A percentile compares a stretch with the other conserved stretches of the same genome.
Evolutionary conservation across 2,113 vertebrate species (phyloP).

Genomic region (Bubo bubo): DNA sequence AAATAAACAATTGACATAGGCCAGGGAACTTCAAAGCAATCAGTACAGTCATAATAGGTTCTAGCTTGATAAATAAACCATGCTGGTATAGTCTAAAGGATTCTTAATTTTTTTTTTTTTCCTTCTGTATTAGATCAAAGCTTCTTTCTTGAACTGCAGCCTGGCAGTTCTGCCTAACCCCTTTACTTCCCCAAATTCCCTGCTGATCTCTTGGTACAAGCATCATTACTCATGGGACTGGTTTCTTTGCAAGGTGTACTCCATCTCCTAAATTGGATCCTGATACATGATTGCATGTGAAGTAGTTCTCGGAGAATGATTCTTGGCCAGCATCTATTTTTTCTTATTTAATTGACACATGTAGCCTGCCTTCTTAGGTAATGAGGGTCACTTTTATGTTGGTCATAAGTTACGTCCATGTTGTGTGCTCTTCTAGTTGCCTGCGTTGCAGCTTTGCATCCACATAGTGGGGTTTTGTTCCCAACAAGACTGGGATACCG

Average conservation of each 20-base stretch:
- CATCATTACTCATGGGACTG: neutral
- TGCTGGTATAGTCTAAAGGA: constrained; percentile 13
- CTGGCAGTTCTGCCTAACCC: neutral
- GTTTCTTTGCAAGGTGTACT: neutral
- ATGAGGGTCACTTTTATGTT: neutral
- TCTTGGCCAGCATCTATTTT: neutral
- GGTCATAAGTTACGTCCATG: accelerated
- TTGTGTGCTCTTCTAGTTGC: neutral
- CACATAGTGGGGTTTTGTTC: neutral
- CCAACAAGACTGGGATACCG: neutral
- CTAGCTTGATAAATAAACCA: constrained; percentile 53
- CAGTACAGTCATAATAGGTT: constrained; percentile 12
- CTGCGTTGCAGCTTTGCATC: neutral
- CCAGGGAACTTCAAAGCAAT: constrained; percentile 51
- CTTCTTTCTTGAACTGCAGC: neutral
- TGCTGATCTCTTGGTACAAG: neutral
- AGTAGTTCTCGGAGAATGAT: neutral
- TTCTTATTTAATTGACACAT: neutral
- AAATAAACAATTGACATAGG: constrained; percentile 55
- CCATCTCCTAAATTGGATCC: neutral
- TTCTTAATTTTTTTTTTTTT: neutral
- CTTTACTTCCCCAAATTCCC: neutral
- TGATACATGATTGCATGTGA: neutral
- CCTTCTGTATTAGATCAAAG: constrained; percentile 36
- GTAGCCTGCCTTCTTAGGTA: neutral